Percentiles rank a stretch among this genome's conserved stretches.
These are phyloP conservation scores for Lampropteryx suffumata DNA, from an alignment of 2,888 invertebrate species.

Conservation along the genomic window DNA sequence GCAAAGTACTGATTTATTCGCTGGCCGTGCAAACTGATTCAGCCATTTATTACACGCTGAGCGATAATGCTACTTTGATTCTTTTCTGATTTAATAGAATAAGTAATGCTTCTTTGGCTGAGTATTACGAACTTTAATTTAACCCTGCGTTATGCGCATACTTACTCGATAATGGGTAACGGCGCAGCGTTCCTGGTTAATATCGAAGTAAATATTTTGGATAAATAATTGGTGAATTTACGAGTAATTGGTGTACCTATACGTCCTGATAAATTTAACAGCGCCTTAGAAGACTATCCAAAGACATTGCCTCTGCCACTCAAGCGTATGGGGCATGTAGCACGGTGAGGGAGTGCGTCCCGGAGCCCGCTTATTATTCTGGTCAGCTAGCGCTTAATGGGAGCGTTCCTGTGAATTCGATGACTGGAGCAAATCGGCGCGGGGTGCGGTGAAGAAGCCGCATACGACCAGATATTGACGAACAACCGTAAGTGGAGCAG, in stretches of 20 bases:
- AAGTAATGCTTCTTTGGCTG: slow-evolving; percentile 25
- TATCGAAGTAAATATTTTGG: background rate
- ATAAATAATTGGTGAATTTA: too few species aligned
- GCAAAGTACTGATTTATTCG: slow-evolving; percentile 44
- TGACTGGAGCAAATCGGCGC: background rate
- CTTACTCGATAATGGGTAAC: too few species aligned
- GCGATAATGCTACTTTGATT: slow-evolving; percentile 40
- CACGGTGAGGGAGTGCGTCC: background rate
- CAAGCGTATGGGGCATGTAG: too few species aligned
- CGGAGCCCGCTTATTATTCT: background rate
- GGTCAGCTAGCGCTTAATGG: background rate
- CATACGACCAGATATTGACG: slow-evolving; percentile 2
- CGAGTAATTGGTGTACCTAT: too few species aligned
- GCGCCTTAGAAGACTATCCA: too few species aligned
- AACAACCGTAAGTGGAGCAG: background rate
- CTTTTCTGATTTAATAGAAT: slow-evolving; percentile 22
- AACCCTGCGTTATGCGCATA: background rate
- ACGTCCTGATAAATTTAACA: too few species aligned
- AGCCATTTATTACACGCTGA: slow-evolving; percentile 35
- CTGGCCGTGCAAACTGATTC: slow-evolving; percentile 32
- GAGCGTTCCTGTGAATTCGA: background rate
- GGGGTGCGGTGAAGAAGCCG: background rate
- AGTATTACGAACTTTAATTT: slow-evolving; percentile 11
- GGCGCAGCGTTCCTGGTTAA: too few species aligned
- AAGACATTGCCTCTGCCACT: too few species aligned